Base-by-base conservation (phyloP, 2,888 invertebrate genomes). In the Xestobium rufovillosum region DNA sequence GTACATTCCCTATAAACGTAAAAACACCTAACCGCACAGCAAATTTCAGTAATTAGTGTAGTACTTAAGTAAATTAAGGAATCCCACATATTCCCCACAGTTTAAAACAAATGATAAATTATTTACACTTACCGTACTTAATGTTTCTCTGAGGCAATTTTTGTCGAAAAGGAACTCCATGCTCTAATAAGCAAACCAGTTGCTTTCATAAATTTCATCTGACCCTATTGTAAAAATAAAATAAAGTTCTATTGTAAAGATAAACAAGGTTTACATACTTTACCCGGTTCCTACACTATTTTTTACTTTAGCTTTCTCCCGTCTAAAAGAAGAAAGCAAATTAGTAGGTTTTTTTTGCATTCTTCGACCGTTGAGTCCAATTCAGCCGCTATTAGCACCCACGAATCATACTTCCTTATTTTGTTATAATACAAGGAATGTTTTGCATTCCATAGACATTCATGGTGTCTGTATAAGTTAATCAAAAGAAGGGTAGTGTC, bases 151-250 rank as follows among this genome's bases (percentile, higher is more conserved):
- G 26, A 33, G 19, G 13, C 25, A 25, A 16, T 38, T 27, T 34
- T 34, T 34, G 19, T 34, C 28, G 31, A 17, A 38, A 17, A 38
- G 33, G 19, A 34, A 38, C n/a, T 25, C 3, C 33, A 38, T 16
- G 25, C 38, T 34, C 17, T 38, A 33, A 13, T 12, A 26, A 2
- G 38, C 38, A 27, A 38, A 34, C 38, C 36, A 36, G 14, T 14
- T 26, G 27, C 38, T 38, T 31, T 38, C 33, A 19, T 19, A 19
- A 19, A 19, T 19, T 19, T 19, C 23, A 19, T 19, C 23, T 19
- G 23, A 19, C 23, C 23, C 23, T 19, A n/a, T 19, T 19, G n/a
- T 19, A 19, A 19, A 19, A 19, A 19, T 19, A 19, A 19, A 19
- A n/a, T 19, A 19, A n/a, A 6, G 23, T 19, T 19, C 6, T 8